Percentiles rank a stretch among this genome's conserved stretches.
Evolutionary conservation across 2,797 vertebrate genomes (phyloP).

Genomic region (Rhinogobio ventralis): DNA sequence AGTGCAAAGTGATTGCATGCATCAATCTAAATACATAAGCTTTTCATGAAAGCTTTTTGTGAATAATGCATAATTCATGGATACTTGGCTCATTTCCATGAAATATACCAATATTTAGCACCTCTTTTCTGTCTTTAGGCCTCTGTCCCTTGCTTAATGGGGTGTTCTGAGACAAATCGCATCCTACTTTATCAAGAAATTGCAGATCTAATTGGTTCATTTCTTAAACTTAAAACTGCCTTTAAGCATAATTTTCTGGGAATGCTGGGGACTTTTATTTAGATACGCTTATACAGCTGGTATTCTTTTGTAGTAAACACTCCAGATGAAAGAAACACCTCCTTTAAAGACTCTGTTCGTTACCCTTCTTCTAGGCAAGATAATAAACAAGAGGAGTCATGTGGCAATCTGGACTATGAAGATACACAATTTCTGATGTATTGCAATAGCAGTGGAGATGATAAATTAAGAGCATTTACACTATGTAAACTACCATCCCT

Average conservation of each 20-base stretch:
- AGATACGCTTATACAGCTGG: background rate
- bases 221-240: background rate
- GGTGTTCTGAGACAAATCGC: conserved; percentile 33
- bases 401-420: background rate
- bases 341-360: background rate
- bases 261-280: background rate
- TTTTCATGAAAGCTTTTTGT: conserved; percentile 41
- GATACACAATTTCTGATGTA: conserved; percentile 35
- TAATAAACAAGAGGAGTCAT: conserved; percentile 15
- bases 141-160: conserved; percentile 48
- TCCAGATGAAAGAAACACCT: background rate
- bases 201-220: background rate
- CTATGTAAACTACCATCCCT: conserved; percentile 34
- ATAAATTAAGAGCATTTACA: conserved; percentile 46
- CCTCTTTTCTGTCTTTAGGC: conserved; percentile 44
- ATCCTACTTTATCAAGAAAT: background rate
- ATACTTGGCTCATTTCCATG: conserved; percentile 44
- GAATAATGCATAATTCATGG: conserved; percentile 68
- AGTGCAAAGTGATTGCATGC: conserved; percentile 61
- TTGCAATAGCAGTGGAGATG: conserved; percentile 20
- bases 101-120: conserved; percentile 51
- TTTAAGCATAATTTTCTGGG: conserved; percentile 17
- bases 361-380: background rate
- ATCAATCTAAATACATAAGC: conserved; percentile 48
- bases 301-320: conserved; percentile 16